Conservation (phyloP, 2,888 invertebrate species). For the Drosophila longiperda region DNA sequence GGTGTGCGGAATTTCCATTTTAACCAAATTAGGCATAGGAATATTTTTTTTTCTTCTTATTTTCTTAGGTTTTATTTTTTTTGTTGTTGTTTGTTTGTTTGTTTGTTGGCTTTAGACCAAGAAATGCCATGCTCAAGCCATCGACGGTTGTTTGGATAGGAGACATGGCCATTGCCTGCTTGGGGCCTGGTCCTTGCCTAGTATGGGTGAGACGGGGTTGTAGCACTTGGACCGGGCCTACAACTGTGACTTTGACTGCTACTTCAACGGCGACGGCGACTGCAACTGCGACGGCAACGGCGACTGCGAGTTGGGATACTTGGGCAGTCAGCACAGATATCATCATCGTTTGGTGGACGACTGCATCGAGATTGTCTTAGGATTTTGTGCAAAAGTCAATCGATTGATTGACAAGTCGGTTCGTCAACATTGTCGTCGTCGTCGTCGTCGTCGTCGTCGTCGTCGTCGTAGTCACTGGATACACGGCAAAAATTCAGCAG, state of each 20-base stretch:
- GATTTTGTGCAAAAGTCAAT: constrained; percentile 78
- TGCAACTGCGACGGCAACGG: not conserved
- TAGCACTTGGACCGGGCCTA: constrained; percentile 13
- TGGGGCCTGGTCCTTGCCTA: constrained; percentile 32
- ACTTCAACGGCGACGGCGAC: constrained; percentile 1
- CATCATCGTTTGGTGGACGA: constrained; percentile 60
- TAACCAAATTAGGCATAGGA: constrained; percentile 81
- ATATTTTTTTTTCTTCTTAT: constrained; percentile 65
- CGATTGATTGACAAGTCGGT: constrained; percentile 83
- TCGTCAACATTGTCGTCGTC: constrained; percentile 36
- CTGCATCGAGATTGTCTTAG: constrained; percentile 73
- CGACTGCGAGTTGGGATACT: constrained; percentile 19
- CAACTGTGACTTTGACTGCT: constrained; percentile 10
- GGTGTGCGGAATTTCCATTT: constrained; percentile 83
- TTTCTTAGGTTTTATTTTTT: not conserved
- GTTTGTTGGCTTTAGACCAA: constrained; percentile 58
- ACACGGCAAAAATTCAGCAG: constrained; percentile 37
- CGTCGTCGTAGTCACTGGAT: constrained; percentile 29
- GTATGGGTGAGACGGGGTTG: constrained; percentile 16
- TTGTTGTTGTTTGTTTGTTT: not conserved
- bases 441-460: not conserved
- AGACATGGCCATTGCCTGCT: constrained; percentile 45
- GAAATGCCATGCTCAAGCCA: constrained; percentile 63
- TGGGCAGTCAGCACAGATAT: constrained; percentile 67
- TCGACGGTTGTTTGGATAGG: constrained; percentile 49